Base-by-base conservation (phyloP, 2,113 vertebrate species). In the Cyanoderma ruficeps region DNA sequence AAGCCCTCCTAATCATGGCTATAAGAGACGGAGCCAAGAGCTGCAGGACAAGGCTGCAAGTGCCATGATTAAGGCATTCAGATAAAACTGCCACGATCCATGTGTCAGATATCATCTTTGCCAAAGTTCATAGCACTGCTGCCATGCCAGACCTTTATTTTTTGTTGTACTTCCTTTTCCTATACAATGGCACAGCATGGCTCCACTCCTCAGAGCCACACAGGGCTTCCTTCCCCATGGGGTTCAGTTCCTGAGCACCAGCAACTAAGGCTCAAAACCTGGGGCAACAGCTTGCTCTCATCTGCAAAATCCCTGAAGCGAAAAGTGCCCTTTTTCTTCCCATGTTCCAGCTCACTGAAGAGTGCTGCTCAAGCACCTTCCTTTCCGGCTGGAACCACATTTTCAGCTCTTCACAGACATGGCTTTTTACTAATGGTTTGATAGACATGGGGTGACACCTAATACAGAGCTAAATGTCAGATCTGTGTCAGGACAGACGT, bases 111-210 rank as follows among this genome's bases (percentile, higher is more conserved):
- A 42, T 0, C 6, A 50, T 92, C 64, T 19, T 47, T 63, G 4
- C 3, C 46, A 65, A 57, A 80, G 60, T 22, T 49, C 33, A 59
- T 0, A 65, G 46, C 1, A 1, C 30, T 55, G 67, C 30, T 59
- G 31, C 59, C 0, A 0, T 24, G 39, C 41, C 15, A 1, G 2
- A 19, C 0, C 0, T 13, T 17, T 22, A 28, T 8, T 85, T 81
- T 87, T 64, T 55, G 46, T 68, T 56, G 27, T 16, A 24, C 27
- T 74, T 74, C 61, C 53, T 90, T 88, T 49, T 53, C 61, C 30
- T 37, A 64, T 71, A 59, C 70, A 83, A 61, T 18, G 15, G 50
- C 82, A 83, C 31, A 67, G 72, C 56, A 55, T 3, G 42, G 39
- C 50, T 81, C 72, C 2, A 0, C 33, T 77, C 55, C 70, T 93